Evolutionary conservation across 2,113 vertebrate species (phyloP).

Genomic region (Tenebrosternarchus preto): DNA sequence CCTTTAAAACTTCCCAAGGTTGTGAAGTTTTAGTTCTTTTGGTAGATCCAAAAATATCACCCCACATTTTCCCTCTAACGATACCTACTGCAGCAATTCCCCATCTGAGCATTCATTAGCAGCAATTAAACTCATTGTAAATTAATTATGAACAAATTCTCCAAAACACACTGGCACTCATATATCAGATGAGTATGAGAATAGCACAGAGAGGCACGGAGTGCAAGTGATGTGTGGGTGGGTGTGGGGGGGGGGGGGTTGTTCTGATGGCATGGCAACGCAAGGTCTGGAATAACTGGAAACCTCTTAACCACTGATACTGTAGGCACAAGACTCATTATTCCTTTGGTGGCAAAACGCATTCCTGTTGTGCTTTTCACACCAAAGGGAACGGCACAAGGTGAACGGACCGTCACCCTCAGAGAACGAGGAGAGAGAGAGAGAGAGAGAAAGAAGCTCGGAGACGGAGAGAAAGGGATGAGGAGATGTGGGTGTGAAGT

Average conservation of each 20-base stretch:
- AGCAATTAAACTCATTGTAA: constrained; percentile 27
- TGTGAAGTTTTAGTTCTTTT: neutral
- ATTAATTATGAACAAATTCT: constrained; percentile 38
- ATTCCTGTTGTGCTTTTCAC: neutral
- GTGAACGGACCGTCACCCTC: constrained; percentile 9
- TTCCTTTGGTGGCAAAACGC: neutral
- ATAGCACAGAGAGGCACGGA: constrained; percentile 3
- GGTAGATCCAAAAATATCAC: constrained; percentile 6
- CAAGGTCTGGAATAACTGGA: constrained; percentile 30
- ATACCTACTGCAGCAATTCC: constrained; percentile 52
- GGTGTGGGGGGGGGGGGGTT: constrained; percentile 1
- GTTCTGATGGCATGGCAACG: neutral
- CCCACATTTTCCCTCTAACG: constrained; percentile 20
- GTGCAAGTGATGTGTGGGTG: neutral
- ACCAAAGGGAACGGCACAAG: constrained; percentile 15
- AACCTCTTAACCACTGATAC: constrained; percentile 17
- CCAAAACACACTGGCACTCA: neutral
- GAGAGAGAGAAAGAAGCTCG: neutral
- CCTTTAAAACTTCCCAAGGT: too few species aligned
- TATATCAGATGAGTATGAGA: neutral
- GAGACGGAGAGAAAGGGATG: neutral
- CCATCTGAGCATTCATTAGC: constrained; percentile 44
- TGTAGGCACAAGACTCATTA: constrained; percentile 6
- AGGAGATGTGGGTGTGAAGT: neutral
- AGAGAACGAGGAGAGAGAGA: neutral